A percentile compares a stretch with the other conserved stretches of the same genome.
These are phyloP conservation scores for Coendou prehensilis DNA, from an alignment of 2,797 vertebrate species.

Conservation along the genomic window DNA sequence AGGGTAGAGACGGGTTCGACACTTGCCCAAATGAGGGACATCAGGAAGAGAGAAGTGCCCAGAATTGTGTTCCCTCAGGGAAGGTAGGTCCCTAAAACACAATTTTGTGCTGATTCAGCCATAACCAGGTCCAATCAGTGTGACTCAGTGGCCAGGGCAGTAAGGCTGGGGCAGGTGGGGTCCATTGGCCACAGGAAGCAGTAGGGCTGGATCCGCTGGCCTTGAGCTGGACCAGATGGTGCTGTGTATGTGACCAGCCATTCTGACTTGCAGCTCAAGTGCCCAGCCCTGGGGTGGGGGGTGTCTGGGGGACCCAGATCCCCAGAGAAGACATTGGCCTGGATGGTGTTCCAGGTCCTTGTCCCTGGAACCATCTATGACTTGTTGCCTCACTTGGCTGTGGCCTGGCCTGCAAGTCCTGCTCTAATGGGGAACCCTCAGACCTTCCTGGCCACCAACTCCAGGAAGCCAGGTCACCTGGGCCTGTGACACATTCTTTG, in stretches of 20 bases:
- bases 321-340: neutral
- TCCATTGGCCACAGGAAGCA: neutral
- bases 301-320: neutral
- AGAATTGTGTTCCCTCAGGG: neutral
- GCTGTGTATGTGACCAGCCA: neutral
- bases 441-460: neutral
- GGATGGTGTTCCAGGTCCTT: neutral
- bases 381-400: neutral
- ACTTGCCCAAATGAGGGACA: neutral
- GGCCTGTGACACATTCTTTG: too few species aligned
- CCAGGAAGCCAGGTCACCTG: neutral
- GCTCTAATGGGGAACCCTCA: neutral
- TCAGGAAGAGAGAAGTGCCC: neutral
- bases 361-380: neutral
- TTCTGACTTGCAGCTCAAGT: neutral
- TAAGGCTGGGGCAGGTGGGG: neutral
- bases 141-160: neutral
- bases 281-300: accelerated
- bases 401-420: neutral
- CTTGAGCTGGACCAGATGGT: neutral
- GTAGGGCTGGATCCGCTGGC: neutral
- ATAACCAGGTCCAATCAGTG: too few species aligned
- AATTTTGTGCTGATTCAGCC: neutral
- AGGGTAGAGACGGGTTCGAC: neutral
- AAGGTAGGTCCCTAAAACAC: neutral